These are phyloP conservation scores for Xestia rhomboidea DNA, from an alignment of 2,888 invertebrate species.

Conservation along the genomic window DNA sequence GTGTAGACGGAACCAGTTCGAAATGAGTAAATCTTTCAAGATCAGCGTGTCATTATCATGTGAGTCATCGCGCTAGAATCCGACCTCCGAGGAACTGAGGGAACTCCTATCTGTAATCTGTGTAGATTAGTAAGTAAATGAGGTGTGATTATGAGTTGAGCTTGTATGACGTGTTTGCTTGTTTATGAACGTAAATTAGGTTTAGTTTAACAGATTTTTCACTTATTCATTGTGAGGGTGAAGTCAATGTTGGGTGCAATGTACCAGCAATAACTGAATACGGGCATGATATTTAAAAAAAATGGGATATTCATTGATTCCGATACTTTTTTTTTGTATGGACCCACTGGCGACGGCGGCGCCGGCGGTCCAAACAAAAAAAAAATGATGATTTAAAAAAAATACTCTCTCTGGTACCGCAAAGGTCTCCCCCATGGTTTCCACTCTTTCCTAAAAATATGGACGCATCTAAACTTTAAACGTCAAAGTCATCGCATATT, in stretches of 20 bases:
- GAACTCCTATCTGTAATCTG: conserved; percentile 74
- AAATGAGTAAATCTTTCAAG: conserved; percentile 72
- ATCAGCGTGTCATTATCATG: conserved; percentile 73
- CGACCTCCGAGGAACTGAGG: conserved; percentile 79
- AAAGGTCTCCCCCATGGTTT: not conserved
- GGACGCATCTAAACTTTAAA: not conserved
- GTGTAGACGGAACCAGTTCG: conserved; percentile 73
- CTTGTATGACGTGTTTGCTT: not conserved
- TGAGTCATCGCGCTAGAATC: conserved; percentile 79
- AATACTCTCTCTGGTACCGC: too few relatives aligned
- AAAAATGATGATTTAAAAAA: too few relatives aligned
- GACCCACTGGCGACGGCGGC: not conserved
- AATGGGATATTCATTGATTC: not conserved
- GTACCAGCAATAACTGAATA: not conserved
- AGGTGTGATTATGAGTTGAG: conserved; percentile 35
- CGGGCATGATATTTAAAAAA: not conserved
- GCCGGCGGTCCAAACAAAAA: too few relatives aligned
- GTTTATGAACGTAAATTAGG: conserved; percentile 3
- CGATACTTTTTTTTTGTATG: not conserved
- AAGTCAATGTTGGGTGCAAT: not conserved
- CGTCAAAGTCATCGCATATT: not conserved
- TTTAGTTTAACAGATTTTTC: not conserved
- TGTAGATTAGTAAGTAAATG: conserved; percentile 61
- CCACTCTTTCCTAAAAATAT: not conserved
- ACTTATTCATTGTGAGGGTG: not conserved